These are phyloP conservation scores for Drosophila testacea DNA, from an alignment of 2,888 invertebrate genomes.

Conservation along the genomic window DNA sequence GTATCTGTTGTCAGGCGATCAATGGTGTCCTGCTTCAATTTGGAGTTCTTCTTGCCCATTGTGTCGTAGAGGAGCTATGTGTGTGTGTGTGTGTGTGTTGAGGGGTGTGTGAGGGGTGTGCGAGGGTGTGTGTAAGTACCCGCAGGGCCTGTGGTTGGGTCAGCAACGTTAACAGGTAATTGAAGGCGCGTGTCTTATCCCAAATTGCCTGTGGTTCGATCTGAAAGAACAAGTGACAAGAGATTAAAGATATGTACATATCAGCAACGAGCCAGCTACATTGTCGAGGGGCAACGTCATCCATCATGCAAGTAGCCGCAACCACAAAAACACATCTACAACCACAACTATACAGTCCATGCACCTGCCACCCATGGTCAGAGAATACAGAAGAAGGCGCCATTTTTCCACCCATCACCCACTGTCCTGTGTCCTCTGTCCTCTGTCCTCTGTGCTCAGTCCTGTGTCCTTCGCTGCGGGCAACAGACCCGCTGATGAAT, in stretches of 20 bases:
- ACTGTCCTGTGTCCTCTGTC: background rate
- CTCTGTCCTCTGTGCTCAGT: too few species aligned
- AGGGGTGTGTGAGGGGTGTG: background rate
- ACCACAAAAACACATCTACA: constrained; percentile 1
- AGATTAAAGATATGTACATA: constrained; percentile 53
- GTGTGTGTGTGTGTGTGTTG: background rate
- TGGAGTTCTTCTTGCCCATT: constrained; percentile 98
- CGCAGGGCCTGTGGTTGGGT: constrained; percentile 26
- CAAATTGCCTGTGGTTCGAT: constrained; percentile 50
- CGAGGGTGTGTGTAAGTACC: background rate
- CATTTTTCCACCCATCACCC: background rate
- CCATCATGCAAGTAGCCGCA: constrained; percentile 42
- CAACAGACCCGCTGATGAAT: constrained; percentile 57
- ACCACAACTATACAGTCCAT: constrained; percentile 6
- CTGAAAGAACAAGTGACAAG: constrained; percentile 61
- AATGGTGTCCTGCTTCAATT: constrained; percentile 97
- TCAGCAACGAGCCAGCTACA: constrained; percentile 31
- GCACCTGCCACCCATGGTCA: constrained; percentile 46
- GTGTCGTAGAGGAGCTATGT: constrained; percentile 72
- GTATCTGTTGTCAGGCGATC: constrained; percentile 96
- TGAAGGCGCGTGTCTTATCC: constrained; percentile 75
- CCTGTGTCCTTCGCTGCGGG: constrained; percentile 9
- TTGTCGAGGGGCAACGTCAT: constrained; percentile 50
- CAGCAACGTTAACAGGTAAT: constrained; percentile 63
- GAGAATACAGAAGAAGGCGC: constrained; percentile 1